These are phyloP conservation scores for Neotoxoptera formosana DNA, from an alignment of 1,140 invertebrate species.

Conservation along the genomic window DNA sequence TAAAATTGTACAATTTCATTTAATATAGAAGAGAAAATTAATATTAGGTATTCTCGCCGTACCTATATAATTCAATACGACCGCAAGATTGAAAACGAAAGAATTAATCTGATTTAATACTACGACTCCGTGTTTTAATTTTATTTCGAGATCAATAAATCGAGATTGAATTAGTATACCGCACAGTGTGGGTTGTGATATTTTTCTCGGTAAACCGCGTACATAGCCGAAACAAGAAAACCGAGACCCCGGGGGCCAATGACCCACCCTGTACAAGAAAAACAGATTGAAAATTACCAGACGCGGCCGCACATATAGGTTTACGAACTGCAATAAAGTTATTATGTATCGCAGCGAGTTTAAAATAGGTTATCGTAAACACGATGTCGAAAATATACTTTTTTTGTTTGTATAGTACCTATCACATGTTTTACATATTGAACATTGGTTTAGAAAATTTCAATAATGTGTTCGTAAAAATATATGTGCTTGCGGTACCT, in stretches of 20 bases:
- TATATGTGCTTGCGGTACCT: neutral
- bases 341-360: neutral
- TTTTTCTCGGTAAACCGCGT: neutral
- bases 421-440: neutral
- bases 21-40: neutral
- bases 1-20: neutral
- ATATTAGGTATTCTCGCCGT: neutral
- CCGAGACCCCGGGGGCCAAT: neutral
- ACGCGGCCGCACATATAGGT: neutral
- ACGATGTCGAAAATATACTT: neutral
- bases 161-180: neutral
- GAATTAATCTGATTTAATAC: neutral
- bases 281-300: conserved; percentile 34
- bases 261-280: neutral
- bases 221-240: neutral
- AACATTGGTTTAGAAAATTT: neutral
- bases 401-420: neutral
- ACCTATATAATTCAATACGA: no score
- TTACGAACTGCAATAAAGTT: neutral
- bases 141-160: neutral
- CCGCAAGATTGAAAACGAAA: neutral
- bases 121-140: neutral
- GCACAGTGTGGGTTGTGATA: neutral
- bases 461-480: neutral
- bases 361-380: conserved; percentile 15